Base-by-base conservation (phyloP, 2,797 vertebrate genomes). In the Thamnophis elegans region DNA sequence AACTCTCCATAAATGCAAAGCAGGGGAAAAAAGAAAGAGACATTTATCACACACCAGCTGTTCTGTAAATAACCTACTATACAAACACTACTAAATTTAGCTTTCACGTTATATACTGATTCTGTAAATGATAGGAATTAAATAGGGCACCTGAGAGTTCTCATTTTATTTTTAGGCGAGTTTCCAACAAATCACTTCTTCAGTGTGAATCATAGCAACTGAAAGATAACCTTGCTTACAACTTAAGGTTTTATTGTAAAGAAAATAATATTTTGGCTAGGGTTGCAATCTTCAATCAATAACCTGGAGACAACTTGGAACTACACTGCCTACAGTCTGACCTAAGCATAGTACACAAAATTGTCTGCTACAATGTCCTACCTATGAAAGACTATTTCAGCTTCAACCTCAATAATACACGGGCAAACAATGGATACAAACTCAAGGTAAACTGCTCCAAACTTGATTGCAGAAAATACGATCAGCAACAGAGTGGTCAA, bases 1-100 rank as follows among this genome's bases (percentile, higher is more conserved):
- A 90, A 53, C 32, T 58, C 73, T 62, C 59, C 53, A 87, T 87
- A 47, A 68, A 87, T 82, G 36, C 73, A 90, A 78, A 13, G 36
- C 53, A 26, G 73, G 56, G 73, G 53, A 6, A 2, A 86, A 90
- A 90, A 28, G 89, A 87, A 59, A 78, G 22, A 78, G 85, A 51
- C 62, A 87, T 90, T 90, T 87, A 68, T 82, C 85, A 82, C 85
- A 93, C 47, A n/a, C 62, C 92, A 78, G 92, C 78, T 90, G 89
- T 93, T 93, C 92, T 51, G 58, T 53, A 59, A 86, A 78, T 55
- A 90, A 90, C 85, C n/a, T 90, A 86, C 85, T 62, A 68, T 51
- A 87, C 65, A 90, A 92, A 92, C 60, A 87, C 60, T n/a, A 20
- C 82, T 93, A 93, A 90, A 90, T 93, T 93, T 93, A 90, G 85